These are phyloP conservation scores for Phaenicophaeus curvirostris DNA, from an alignment of 2,797 vertebrate species.

Conservation along the genomic window DNA sequence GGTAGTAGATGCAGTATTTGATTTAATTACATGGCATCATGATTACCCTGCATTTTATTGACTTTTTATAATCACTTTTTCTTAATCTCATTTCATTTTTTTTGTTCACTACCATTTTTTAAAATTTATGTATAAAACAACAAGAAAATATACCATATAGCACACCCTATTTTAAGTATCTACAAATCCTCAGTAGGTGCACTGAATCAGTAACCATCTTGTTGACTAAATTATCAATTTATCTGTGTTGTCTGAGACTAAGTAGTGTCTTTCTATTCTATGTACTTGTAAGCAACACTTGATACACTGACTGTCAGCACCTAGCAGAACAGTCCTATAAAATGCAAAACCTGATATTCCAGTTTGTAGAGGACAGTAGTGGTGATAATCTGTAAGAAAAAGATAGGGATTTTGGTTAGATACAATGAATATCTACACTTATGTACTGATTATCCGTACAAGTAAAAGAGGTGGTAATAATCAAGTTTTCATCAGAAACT, in stretches of 20 bases:
- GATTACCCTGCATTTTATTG: background rate
- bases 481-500: background rate
- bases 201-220: background rate
- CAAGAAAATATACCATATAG: background rate
- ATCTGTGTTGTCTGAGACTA: background rate
- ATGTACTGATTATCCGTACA: background rate
- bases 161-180: background rate
- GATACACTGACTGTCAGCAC: background rate
- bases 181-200: background rate
- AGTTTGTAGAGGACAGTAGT: background rate
- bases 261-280: background rate
- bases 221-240: background rate
- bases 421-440: background rate
- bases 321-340: background rate
- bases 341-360: background rate
- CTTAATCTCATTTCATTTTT: background rate
- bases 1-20: background rate
- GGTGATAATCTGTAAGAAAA: background rate
- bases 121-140: background rate
- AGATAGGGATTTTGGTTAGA: background rate
- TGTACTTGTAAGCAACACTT: background rate
- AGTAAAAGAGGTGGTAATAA: background rate
- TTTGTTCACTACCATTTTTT: background rate
- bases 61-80: background rate
- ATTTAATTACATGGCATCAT: background rate